phyloP scores from a whole-genome alignment of 1,140 invertebrate genomes.

The Elysia chlorotica region DNA sequence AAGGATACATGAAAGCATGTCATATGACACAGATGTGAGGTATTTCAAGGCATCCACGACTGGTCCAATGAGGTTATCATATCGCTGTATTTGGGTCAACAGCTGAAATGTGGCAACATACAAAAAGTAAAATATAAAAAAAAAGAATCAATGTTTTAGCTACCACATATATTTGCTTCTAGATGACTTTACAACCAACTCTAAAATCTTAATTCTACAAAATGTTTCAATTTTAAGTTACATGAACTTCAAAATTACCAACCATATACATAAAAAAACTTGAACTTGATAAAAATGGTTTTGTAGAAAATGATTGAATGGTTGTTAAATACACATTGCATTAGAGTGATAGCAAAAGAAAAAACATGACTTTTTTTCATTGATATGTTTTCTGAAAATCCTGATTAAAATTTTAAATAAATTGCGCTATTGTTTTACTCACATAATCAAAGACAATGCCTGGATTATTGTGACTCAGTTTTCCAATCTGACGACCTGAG shows the following conservation, averaged over 20 bases:
- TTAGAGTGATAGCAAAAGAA: no score
- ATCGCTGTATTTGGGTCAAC: conserved; percentile 91
- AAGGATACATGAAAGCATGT: conserved; percentile 84
- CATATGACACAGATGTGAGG: conserved; percentile 92
- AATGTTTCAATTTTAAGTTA: no score
- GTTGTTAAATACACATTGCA: not conserved
- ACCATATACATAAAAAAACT: no score
- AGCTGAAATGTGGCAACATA: no score
- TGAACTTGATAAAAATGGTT: not conserved
- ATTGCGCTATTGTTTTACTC: conserved; percentile 44
- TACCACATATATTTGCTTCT: no score
- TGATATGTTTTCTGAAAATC: no score
- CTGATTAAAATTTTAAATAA: no score
- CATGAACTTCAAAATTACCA: not conserved
- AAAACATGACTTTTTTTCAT: no score
- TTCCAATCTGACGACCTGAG: conserved; percentile 92
- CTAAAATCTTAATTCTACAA: no score
- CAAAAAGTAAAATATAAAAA: not conserved
- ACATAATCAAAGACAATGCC: conserved; percentile 96
- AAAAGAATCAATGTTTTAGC: not conserved
- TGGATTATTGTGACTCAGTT: conserved; percentile 94
- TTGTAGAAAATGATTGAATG: not conserved
- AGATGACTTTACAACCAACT: no score
- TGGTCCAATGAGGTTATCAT: conserved; percentile 94
- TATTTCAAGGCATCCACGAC: conserved; percentile 98